Evolutionary conservation across 2,113 vertebrate genomes (phyloP).

Genomic region (Percina caprodes): DNA sequence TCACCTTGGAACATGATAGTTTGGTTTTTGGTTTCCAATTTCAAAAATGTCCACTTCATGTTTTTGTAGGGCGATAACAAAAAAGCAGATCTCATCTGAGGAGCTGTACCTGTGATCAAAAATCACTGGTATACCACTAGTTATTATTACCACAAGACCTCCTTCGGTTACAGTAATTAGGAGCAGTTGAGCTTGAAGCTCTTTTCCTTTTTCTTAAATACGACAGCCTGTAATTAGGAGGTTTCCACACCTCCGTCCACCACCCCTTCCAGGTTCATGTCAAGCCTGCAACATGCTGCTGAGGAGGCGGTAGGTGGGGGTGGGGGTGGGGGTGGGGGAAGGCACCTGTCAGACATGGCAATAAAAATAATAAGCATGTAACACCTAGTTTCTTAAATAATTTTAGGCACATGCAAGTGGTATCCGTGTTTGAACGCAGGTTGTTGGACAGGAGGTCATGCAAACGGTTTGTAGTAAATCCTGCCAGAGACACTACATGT

Average conservation of each 20-base stretch:
- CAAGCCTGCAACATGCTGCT: not conserved
- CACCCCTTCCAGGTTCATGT: slow-evolving; percentile 29
- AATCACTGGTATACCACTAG: not conserved
- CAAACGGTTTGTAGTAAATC: not conserved
- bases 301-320: not conserved
- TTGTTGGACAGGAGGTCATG: not conserved
- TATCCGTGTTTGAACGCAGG: not conserved
- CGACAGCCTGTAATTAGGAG: slow-evolving; percentile 33
- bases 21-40: not conserved
- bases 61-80: not conserved
- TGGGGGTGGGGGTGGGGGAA: not conserved
- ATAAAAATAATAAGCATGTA: slow-evolving; percentile 21
- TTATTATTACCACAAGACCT: slow-evolving; percentile 22
- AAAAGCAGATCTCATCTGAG: not conserved
- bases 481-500: slow-evolving; percentile 31
- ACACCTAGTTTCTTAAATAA: not conserved
- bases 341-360: slow-evolving; percentile 18
- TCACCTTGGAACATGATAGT: not conserved
- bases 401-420: not conserved
- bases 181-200: slow-evolving; percentile 28
- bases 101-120: not conserved
- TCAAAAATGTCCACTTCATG: not conserved
- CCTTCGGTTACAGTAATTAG: slow-evolving; percentile 12
- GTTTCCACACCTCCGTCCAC: slow-evolving; percentile 29
- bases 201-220: slow-evolving; percentile 40